These are phyloP conservation scores for Andrena praecox DNA, from an alignment of 2,888 invertebrate genomes.

Conservation along the genomic window DNA sequence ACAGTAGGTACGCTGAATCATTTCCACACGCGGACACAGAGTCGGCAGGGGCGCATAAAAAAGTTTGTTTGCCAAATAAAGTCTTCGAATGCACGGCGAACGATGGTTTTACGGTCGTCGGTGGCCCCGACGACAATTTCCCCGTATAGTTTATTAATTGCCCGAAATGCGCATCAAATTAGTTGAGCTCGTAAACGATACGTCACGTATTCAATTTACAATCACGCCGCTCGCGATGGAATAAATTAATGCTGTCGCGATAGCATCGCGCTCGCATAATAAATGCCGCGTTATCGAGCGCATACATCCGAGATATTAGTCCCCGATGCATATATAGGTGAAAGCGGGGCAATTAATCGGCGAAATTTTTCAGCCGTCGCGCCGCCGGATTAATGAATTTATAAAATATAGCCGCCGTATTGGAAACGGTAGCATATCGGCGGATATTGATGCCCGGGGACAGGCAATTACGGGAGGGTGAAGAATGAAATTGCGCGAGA, in stretches of 20 bases:
- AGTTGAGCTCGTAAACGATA: slow-evolving; percentile 80
- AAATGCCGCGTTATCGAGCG: slow-evolving; percentile 80
- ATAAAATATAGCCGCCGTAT: slow-evolving; percentile 44
- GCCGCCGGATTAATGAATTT: slow-evolving; percentile 62
- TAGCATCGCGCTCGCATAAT: slow-evolving; percentile 78
- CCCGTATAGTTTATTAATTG: slow-evolving; percentile 81
- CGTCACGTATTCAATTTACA: slow-evolving; percentile 82
- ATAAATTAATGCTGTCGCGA: slow-evolving; percentile 81
- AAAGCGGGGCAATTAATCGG: slow-evolving; percentile 61
- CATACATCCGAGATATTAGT: slow-evolving; percentile 69
- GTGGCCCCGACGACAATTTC: slow-evolving; percentile 67
- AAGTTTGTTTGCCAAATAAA: slow-evolving; percentile 20
- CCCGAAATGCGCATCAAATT: slow-evolving; percentile 80
- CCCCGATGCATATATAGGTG: slow-evolving; percentile 27
- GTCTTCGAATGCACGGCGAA: slow-evolving; percentile 16
- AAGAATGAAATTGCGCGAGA: not conserved
- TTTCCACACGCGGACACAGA: not conserved
- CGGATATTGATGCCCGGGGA: slow-evolving; percentile 18
- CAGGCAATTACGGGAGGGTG: slow-evolving; percentile 32
- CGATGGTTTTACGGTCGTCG: slow-evolving; percentile 10
- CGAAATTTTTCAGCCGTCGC: slow-evolving; percentile 52
- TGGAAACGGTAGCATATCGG: slow-evolving; percentile 33
- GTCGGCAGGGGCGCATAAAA: not conserved
- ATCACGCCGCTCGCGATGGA: slow-evolving; percentile 75
- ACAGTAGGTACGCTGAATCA: too few relatives aligned